phyloP scores from a whole-genome alignment of 2,797 vertebrate species.

The Acipenser transmontanus region DNA sequence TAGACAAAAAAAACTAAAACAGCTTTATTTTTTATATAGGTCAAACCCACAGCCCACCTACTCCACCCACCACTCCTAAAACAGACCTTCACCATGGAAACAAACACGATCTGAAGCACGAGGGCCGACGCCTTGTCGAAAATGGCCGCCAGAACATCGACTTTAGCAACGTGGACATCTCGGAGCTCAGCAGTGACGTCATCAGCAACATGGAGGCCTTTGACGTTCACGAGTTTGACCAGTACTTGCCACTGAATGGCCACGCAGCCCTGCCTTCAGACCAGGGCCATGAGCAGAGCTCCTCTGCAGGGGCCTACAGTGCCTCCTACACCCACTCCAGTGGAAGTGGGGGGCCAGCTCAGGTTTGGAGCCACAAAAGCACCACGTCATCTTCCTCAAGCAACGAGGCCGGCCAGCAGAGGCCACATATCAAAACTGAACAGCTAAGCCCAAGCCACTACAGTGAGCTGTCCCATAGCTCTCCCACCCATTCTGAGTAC shows the following conservation, averaged over 20 bases:
- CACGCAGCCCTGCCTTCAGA: constrained; percentile 69
- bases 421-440: constrained; percentile 91
- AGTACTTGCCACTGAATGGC: constrained; percentile 88
- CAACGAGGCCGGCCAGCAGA: constrained; percentile 65
- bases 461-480: constrained; percentile 75
- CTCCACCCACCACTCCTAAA: constrained; percentile 91
- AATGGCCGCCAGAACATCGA: constrained; percentile 92
- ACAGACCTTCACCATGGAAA: constrained; percentile 77
- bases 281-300: constrained; percentile 44
- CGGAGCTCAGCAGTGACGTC: constrained; percentile 94
- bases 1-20: too few relatives aligned
- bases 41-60: constrained; percentile 87
- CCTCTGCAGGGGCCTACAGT: constrained; percentile 47
- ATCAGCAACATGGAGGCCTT: constrained; percentile 96
- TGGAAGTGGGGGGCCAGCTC: constrained; percentile 35
- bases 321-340: constrained; percentile 56
- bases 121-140: constrained; percentile 79
- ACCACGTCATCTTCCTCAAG: constrained; percentile 26
- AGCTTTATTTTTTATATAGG: constrained; percentile 45
- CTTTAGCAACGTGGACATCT: constrained; percentile 98
- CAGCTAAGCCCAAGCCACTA: constrained; percentile 91
- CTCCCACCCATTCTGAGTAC: constrained; percentile 77
- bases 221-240: constrained; percentile 94
- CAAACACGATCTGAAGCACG: constrained; percentile 86
- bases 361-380: constrained; percentile 78